These are phyloP conservation scores for Triplophysa yarkandensis DNA, from an alignment of 2,797 vertebrate species.

Conservation along the genomic window DNA sequence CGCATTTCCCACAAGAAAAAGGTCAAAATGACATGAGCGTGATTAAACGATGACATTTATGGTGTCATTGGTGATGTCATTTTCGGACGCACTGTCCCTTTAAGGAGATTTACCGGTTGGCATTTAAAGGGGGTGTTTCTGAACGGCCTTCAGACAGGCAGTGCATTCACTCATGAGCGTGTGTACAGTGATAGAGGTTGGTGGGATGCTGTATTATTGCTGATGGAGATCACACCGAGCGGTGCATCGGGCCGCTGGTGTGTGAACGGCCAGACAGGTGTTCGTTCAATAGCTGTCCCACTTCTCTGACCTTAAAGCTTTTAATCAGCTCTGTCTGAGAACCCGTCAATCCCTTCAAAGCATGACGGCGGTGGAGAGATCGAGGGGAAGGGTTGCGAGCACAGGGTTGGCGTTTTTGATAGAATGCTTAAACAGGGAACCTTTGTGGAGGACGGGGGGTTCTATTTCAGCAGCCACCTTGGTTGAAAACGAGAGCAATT, in stretches of 20 bases:
- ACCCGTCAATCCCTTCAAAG: conserved; percentile 80
- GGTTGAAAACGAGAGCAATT: neutral
- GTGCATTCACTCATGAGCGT: neutral
- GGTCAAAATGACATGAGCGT: neutral
- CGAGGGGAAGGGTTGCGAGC: conserved; percentile 51
- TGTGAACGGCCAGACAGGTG: conserved; percentile 71
- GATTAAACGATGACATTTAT: neutral
- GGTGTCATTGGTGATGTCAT: neutral
- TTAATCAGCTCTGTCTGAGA: conserved; percentile 80
- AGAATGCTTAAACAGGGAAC: conserved; percentile 10
- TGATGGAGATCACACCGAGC: conserved; percentile 68
- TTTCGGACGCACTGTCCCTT: neutral
- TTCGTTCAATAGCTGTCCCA: conserved; percentile 77
- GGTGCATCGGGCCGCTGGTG: conserved; percentile 39
- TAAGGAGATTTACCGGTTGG: conserved; percentile 4
- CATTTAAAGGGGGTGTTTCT: conserved; percentile 1
- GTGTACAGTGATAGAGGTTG: neutral
- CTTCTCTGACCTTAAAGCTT: conserved; percentile 80
- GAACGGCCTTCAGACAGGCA: neutral
- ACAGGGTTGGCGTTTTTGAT: conserved; percentile 5
- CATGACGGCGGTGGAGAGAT: conserved; percentile 62
- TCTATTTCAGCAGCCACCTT: conserved; percentile 1
- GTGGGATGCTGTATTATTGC: conserved; percentile 65
- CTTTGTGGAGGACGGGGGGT: neutral
- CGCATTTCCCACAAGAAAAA: neutral